Conservation (phyloP, 1,140 invertebrate species). For the Euglossa dilemma region DNA sequence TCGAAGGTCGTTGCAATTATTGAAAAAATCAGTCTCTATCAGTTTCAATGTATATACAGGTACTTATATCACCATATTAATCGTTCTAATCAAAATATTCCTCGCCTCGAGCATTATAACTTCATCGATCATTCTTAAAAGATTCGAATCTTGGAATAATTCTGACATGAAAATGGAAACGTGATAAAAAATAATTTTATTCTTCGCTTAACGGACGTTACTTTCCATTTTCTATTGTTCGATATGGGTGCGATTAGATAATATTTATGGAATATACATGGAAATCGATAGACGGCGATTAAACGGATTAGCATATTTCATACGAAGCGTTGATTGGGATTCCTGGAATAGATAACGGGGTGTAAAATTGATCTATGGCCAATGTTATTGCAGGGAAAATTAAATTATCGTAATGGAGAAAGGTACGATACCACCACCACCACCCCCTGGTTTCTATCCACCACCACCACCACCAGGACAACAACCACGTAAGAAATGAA, state of each 20-base stretch:
- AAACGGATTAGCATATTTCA: too few relatives aligned
- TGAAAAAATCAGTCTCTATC: too few relatives aligned
- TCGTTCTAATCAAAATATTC: too few relatives aligned
- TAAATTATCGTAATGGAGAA: constrained; percentile 41
- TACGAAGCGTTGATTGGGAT: too few relatives aligned
- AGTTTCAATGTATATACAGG: too few relatives aligned
- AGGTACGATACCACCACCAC: constrained; percentile 49
- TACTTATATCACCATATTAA: too few relatives aligned
- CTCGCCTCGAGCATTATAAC: too few relatives aligned
- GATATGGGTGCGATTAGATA: background rate
- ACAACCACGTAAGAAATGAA: constrained; percentile 9
- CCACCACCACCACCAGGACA: background rate
- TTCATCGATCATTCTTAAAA: too few relatives aligned
- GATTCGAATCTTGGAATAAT: background rate
- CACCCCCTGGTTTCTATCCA: constrained; percentile 51
- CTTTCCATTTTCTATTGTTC: background rate
- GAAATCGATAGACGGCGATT: too few relatives aligned
- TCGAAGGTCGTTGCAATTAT: too few relatives aligned
- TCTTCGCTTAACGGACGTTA: background rate
- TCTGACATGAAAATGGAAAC: background rate
- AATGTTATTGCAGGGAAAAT: constrained; percentile 13
- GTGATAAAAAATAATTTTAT: background rate
- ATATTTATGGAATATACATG: background rate
- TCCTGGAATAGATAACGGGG: background rate
- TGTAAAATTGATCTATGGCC: background rate